Evolutionary conservation across 1,140 invertebrate species (phyloP), one percentile per base, ranked within the genome.

Genomic region (Drosophila teissieri): DNA sequence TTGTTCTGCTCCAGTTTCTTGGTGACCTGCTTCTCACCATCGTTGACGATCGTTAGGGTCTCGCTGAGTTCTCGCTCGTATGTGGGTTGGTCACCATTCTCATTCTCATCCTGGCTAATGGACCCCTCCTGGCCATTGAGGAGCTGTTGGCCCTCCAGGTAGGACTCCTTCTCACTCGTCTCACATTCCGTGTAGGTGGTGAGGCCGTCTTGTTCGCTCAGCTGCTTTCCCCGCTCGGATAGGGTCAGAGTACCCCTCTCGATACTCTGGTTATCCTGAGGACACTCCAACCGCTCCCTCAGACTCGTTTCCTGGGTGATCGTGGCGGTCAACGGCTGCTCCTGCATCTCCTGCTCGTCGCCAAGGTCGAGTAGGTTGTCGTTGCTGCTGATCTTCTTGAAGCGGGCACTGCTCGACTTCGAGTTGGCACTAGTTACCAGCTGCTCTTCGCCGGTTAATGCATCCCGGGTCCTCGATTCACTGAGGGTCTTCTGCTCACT

Each of bases 201-300:
- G 12, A 73, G 67, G 8, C 49, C 77, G 14, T 81, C 73, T 36
- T 68, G 67, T 34, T 72, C 64, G 75, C 75, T 65, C 73, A 86
- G 61, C 88, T 91, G 90, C 55, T 91, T 92, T 73, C 91, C 91
- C 78, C 91, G 80, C 81, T 92, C 91, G 77, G 91, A 92, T 91
- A 91, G 81, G 75, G 85, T 91, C 90, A 92, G 76, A 80, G 77
- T 92, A 92, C 91, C 91, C 62, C 72, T 65, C 56, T 81, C 88
- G 84, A 92, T 92, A 92, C 88, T 91, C 86, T 92, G 91, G 84
- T 79, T 91, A 92, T 92, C 91, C 75, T 80, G 90, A 83, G 91
- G 91, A 80, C 83, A 78, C 10, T 90, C 74, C 64, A 85, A 69
- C 34, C 90, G 73, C 76, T 91, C 91, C 77, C 70, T 83, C 51